Conservation (phyloP, 2,888 invertebrate species). For the Deilephila elpenor region DNA sequence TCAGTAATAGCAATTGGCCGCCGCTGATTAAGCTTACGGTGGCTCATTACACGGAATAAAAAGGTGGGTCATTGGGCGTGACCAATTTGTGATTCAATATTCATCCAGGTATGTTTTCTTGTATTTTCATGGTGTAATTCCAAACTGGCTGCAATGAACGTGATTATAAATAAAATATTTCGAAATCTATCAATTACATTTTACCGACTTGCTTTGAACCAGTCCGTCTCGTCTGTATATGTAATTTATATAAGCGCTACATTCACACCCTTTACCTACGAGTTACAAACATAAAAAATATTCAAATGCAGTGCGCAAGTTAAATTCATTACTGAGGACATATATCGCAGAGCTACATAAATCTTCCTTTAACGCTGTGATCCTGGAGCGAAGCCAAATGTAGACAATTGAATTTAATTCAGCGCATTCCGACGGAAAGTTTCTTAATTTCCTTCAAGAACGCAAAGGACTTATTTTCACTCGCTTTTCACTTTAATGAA, state of each 20-base stretch:
- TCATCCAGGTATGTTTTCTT: too few species aligned
- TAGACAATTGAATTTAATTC: constrained; percentile 28
- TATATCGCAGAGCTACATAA: constrained; percentile 14
- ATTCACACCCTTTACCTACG: background rate
- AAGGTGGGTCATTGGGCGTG: too few species aligned
- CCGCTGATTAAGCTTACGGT: too few species aligned
- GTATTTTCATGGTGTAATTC: too few species aligned
- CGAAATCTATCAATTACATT: too few species aligned
- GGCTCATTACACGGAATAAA: too few species aligned
- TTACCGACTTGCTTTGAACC: too few species aligned
- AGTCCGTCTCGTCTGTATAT: too few species aligned
- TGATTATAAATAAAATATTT: too few species aligned
- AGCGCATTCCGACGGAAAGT: constrained; percentile 23
- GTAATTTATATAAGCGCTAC: background rate
- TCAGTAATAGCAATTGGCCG: too few species aligned
- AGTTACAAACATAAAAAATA: constrained; percentile 7
- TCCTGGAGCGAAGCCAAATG: constrained; percentile 24
- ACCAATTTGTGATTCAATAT: too few species aligned
- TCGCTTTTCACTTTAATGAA: constrained; percentile 25
- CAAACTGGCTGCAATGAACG: too few species aligned
- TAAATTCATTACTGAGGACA: constrained; percentile 20
- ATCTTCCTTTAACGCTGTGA: constrained; percentile 28
- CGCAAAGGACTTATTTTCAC: constrained; percentile 14
- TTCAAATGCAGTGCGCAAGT: constrained; percentile 9
- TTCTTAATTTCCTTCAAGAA: constrained; percentile 24